Evolutionary conservation across 2,113 vertebrate genomes (phyloP), one percentile per base, ranked within the genome.

Genomic region (Stegastes partitus): DNA sequence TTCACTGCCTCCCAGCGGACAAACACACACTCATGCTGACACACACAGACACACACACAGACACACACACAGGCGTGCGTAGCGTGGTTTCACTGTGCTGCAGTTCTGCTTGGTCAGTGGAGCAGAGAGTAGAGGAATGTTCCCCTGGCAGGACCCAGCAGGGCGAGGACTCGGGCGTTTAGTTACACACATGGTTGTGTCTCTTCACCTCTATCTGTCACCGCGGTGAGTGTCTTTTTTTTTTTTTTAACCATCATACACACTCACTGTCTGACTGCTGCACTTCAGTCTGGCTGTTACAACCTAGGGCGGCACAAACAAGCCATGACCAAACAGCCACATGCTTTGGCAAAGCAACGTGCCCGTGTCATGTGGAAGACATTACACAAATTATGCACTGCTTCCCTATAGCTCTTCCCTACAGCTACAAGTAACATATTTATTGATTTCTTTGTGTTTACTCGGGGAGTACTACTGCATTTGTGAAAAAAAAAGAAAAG

Each of bases 71-170:
- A 42, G 58, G 57, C 23, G 65, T 47, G 75, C 9, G 44, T n/a
- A 59, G 34, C 4, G 73, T 28, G 70, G 74, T 79, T 86, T 87
- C 68, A 74, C 82, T 51, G 86, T 62, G 70, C 82, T 28, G 83
- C 70, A 18, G 84, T 87, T 85, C 79, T 87, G 84, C 91, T 90
- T 91, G 91, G 81, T 77, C 83, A 64, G 83, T 85, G 77, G 81
- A 91, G 89, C 87, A 83, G 81, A 83, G 74, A 82, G 85, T 61
- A 61, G 76, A 91, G 87, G 82, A 85, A 89, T 88, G 91, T 88
- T 82, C 82, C 84, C 71, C 51, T 54, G 70, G 86, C 75, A 68
- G 68, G 56, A 76, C 69, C 72, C 82, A 82, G 86, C 79, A 71
- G 79, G 84, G 58, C 61, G 7, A 86, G 73, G 86, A 89, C 82